A percentile compares a stretch with the other conserved stretches of the same genome.
These are phyloP conservation scores for Potamarius usumacintae DNA, from an alignment of 2,113 vertebrate species.

Conservation along the genomic window DNA sequence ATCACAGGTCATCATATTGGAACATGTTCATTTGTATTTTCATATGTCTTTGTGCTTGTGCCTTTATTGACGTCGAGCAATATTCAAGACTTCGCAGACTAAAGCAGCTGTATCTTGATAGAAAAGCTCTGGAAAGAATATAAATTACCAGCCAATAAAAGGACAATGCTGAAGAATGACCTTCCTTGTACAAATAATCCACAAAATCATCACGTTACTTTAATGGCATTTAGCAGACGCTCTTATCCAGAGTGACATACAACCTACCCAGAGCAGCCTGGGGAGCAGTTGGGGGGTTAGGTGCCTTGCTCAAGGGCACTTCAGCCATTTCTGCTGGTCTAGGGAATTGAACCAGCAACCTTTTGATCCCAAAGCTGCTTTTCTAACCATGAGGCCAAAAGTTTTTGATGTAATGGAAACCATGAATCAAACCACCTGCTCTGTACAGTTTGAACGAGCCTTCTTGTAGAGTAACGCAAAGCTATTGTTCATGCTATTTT, in stretches of 20 bases:
- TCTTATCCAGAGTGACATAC: too few relatives aligned
- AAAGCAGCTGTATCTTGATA: not conserved
- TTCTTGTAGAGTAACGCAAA: not conserved
- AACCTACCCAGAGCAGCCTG: too few relatives aligned
- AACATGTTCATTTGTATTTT: not conserved
- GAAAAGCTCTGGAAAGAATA: not conserved
- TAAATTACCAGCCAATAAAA: not conserved
- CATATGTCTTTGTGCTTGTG: not conserved
- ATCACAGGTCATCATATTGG: not conserved
- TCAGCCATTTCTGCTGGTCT: too few relatives aligned
- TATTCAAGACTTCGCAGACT: not conserved
- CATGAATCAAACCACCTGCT: not conserved
- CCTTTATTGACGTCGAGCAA: not conserved
- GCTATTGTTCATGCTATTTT: not conserved
- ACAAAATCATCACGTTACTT: not conserved
- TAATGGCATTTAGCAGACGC: too few relatives aligned
- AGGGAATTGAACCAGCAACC: too few relatives aligned
- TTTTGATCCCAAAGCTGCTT: too few relatives aligned
- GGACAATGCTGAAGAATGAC: not conserved
- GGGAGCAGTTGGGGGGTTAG: too few relatives aligned
- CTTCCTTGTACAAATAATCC: not conserved
- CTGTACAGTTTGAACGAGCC: not conserved
- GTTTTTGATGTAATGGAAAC: not conserved
- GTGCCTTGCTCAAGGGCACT: too few relatives aligned
- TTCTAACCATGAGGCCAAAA: too few relatives aligned